Base-by-base conservation (phyloP, 2,888 invertebrate species). In the Lathronympha strigana region DNA sequence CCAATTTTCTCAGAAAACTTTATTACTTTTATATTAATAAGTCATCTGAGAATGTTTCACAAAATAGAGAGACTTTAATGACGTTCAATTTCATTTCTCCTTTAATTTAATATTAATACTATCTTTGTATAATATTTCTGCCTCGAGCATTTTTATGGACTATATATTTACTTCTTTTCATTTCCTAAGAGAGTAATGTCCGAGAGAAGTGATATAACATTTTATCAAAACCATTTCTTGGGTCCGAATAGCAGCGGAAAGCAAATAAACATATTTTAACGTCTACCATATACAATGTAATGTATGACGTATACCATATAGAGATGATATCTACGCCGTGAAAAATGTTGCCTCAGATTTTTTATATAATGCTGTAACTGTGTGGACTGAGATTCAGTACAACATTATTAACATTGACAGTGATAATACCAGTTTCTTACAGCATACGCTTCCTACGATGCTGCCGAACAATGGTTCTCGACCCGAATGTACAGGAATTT, bases 251-350 rank as follows among this genome's bases (percentile, higher is more conserved):
- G 58, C 51, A 47, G 50, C 23, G 45, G 43, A 43, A 53, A 51
- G 45, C 50, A 43, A 53, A 64, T 64, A 64, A 64, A 60, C 21
- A 53, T 64, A 58, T 28, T 63, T 51, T 58, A 63, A 58, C 51
- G 58, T 64, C 51, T 53, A 33, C 58, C 58, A 60, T 60, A 64
- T 19, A 19, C n/a, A n/a, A n/a, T n/a, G n/a, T n/a, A n/a, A n/a
- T n/a, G n/a, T n/a, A n/a, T n/a, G n/a, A n/a, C n/a, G n/a, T n/a
- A n/a, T n/a, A 33, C 58, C 58, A 60, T 60, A 64, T 19, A 19
- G 21, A 60, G 58, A 64, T 64, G n/a, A 23, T 64, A 64, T 64
- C 64, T 57, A 25, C n/a, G 2, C 36, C 13, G 25, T 53, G 58
- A 64, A 60, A 51, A 60, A 60, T 60, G 64, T 38, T 53, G n/a